Conservation (phyloP, 2,888 invertebrate genomes). For the Acleris holmiana region DNA sequence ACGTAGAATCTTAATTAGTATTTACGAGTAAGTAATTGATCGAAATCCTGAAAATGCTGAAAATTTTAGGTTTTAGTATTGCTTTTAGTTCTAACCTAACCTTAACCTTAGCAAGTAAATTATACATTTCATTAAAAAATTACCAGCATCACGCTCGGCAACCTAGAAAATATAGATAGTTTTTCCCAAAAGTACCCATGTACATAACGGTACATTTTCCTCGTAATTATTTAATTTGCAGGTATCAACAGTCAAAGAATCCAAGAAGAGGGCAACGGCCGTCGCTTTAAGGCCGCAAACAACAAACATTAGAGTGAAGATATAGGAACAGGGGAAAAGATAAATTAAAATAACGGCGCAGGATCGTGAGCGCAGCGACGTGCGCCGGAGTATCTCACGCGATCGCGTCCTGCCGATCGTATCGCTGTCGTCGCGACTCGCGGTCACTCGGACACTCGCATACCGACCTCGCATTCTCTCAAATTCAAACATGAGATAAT, state of each 20-base stretch:
- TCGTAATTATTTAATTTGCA: too few species aligned
- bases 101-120: too few species aligned
- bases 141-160: too few species aligned
- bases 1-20: too few species aligned
- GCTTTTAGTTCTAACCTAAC: too few species aligned
- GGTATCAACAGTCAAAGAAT: neutral
- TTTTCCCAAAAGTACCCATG: too few species aligned
- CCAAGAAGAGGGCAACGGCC: neutral
- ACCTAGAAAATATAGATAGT: too few species aligned
- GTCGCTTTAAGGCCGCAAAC: constrained; percentile 19
- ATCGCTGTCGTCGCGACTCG: constrained; percentile 50
- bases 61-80: too few species aligned
- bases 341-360: constrained; percentile 52
- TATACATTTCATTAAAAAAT: too few species aligned
- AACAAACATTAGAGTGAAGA: constrained; percentile 31
- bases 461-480: constrained; percentile 52
- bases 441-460: constrained; percentile 58
- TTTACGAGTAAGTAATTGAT: too few species aligned
- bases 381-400: constrained; percentile 72
- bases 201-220: too few species aligned
- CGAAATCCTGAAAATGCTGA: too few species aligned
- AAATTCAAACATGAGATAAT: constrained; percentile 44
- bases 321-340: constrained; percentile 42
- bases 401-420: constrained; percentile 60
- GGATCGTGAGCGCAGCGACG: constrained; percentile 55